Percentiles rank a stretch among this genome's conserved stretches.
Conservation (phyloP, 2,888 invertebrate genomes). For the Auanema sp. region DNA sequence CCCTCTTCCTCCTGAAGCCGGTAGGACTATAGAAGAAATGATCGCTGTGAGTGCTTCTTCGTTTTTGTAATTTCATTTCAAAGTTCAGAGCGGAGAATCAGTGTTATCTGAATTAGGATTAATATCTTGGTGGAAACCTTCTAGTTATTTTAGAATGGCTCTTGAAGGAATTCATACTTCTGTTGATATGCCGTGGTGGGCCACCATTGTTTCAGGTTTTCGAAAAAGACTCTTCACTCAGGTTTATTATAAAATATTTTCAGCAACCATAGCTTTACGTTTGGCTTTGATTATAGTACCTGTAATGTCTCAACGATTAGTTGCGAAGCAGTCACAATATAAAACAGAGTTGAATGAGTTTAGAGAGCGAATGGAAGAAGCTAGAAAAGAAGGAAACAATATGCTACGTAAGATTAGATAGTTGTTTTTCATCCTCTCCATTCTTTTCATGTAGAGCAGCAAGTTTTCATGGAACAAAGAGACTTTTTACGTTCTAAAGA, state of each 20-base stretch:
- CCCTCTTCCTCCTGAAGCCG: conserved; percentile 34
- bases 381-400: conserved; percentile 69
- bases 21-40: conserved; percentile 29
- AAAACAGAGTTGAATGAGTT: conserved; percentile 82
- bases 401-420: conserved; percentile 38
- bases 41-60: conserved; percentile 22
- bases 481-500: conserved; percentile 53
- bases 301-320: conserved; percentile 74
- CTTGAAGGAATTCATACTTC: conserved; percentile 83
- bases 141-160: conserved; percentile 79
- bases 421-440: background rate
- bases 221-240: conserved; percentile 5
- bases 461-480: conserved; percentile 56
- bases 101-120: conserved; percentile 57
- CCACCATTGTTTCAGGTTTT: conserved; percentile 77
- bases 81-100: conserved; percentile 39
- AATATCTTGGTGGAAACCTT: conserved; percentile 74
- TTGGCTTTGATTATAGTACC: conserved; percentile 82
- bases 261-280: conserved; percentile 79
- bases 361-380: conserved; percentile 83
- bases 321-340: conserved; percentile 80
- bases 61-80: background rate
- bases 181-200: conserved; percentile 90
- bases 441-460: too few species aligned
- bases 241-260: conserved; percentile 37